Base-by-base conservation (phyloP, 2,113 vertebrate species). In the Bufo gargarizans region DNA sequence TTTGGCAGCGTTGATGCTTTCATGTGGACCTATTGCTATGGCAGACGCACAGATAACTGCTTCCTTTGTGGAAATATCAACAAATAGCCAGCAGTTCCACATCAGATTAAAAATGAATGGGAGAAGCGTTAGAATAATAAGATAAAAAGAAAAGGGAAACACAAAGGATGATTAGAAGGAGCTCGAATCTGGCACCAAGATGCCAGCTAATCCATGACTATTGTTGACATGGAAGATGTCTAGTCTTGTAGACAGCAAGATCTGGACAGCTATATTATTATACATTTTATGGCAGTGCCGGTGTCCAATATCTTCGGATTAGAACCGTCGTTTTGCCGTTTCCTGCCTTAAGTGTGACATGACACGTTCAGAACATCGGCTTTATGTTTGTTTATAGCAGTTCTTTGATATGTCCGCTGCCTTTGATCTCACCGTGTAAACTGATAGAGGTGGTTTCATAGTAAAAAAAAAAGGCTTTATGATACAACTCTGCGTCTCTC, bases 1-100 rank as follows among this genome's bases (percentile, higher is more conserved):
- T 91, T 88, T 93, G 93, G 91, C 92, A 91, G 89, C 88, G 88
- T 72, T 89, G 45, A 61, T 89, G 82, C 91, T 81, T 91, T 90
- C 89, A 90, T 94, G 82, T 89, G 91, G 86, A 90, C 77, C 49
- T 86, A 91, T 92, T 92, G 86, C 91, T 85, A 89, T 91, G 91
- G 65, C 89, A 91, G 86, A 91, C 89, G 91, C 61, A 78, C 50
- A 92, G 92, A 92, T 91, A 93, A 91, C 91, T 89, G 91, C 88
- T 94, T 93, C 91, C 90, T 78, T 88, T 91, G 90, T 92, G 91
- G 92, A 92, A 94, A 92, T 90, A 88, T 86, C 92, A 92, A 93
- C 92, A 93, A 92, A 91, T 92, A 93, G 90, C 88, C 91, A 90
- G 89, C 91, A 69, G 90, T 88, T 91, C 91, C 88, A 90, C 91